A percentile compares a stretch with the other conserved stretches of the same genome.
Evolutionary conservation across 2,113 vertebrate genomes (phyloP).

Genomic region (Pluvialis apricaria): DNA sequence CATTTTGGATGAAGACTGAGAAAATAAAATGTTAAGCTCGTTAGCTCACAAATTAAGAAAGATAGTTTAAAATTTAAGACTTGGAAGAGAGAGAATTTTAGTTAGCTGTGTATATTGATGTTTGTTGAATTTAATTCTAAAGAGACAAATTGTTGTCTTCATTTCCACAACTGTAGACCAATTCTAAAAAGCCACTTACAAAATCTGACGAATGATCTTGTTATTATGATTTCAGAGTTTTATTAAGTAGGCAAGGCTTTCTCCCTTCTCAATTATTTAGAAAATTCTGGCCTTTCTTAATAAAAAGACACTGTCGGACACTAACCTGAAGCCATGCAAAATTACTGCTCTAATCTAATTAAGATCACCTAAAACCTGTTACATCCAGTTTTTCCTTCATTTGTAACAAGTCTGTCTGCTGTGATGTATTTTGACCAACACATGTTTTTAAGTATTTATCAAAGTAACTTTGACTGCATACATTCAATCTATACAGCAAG

Average conservation of each 20-base stretch:
- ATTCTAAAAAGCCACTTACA: background rate
- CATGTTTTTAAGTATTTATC: background rate
- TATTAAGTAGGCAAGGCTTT: background rate
- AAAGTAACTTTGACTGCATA: background rate
- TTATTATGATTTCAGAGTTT: background rate
- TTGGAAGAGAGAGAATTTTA: background rate
- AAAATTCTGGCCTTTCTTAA: background rate
- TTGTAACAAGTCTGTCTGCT: background rate
- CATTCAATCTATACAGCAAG: background rate
- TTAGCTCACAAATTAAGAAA: background rate
- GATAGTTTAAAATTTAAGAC: background rate
- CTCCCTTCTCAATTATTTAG: background rate
- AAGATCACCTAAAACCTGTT: background rate
- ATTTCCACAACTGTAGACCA: no score
- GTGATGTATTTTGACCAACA: background rate
- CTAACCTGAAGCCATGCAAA: background rate
- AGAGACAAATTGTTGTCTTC: background rate
- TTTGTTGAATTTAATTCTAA: background rate
- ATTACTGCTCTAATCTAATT: background rate
- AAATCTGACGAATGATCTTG: background rate
- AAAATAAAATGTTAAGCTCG: background rate
- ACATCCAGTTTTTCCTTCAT: background rate
- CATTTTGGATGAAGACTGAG: background rate
- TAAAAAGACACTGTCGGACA: background rate
- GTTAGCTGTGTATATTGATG: background rate